Evolutionary conservation across 2,113 vertebrate genomes (phyloP).

Genomic region (Epinephelus moara): DNA sequence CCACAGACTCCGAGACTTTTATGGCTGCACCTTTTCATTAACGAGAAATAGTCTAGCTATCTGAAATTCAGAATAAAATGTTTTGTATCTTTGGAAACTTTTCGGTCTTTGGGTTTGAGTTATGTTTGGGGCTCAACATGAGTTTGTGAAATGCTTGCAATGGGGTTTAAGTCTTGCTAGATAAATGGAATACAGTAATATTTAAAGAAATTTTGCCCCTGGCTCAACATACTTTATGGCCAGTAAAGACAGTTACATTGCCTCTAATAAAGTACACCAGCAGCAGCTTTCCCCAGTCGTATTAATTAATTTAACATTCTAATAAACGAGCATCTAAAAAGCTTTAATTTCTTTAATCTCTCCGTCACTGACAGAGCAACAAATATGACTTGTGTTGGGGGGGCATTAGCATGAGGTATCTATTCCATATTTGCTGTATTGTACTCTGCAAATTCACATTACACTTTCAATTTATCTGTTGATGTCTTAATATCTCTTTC

Average conservation of each 20-base stretch:
- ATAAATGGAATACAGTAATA: neutral
- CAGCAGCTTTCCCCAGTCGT: neutral
- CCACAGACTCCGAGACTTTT: neutral
- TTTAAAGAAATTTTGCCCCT: neutral
- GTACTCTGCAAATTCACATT: conserved; percentile 23
- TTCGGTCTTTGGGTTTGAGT: neutral
- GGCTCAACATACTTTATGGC: neutral
- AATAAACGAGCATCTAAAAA: neutral
- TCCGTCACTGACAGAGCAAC: neutral
- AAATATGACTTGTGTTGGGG: neutral
- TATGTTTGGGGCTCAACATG: neutral
- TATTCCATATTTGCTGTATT: conserved; percentile 6
- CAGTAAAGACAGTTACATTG: neutral
- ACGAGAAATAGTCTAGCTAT: neutral
- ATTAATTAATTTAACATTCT: neutral
- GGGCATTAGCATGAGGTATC: neutral
- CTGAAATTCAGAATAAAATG: neutral
- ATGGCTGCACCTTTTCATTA: neutral
- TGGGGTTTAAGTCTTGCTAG: neutral
- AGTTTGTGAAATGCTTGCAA: neutral
- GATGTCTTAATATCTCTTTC: conserved; percentile 48
- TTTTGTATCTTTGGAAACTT: neutral
- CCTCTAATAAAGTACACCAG: neutral
- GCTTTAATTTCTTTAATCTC: neutral
- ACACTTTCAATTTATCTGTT: conserved; percentile 35